Conservation (phyloP, 2,797 vertebrate species). For the Eulemur albifrons region DNA sequence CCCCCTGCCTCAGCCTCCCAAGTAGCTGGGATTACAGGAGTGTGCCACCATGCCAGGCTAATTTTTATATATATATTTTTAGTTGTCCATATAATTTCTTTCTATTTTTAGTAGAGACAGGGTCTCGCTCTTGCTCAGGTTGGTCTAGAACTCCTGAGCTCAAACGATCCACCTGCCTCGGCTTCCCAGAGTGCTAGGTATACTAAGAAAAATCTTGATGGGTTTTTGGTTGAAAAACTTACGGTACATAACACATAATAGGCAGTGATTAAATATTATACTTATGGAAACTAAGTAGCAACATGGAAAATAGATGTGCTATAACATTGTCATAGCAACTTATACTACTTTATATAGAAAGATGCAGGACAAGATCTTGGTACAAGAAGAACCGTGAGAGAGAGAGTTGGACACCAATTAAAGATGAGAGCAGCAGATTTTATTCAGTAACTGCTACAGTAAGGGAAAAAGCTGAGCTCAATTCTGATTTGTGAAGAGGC, state of each 20-base stretch:
- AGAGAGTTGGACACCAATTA: not conserved
- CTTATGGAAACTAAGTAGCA: not conserved
- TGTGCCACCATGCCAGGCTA: no score
- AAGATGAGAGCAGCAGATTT: not conserved
- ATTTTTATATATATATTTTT: no score
- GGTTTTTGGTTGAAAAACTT: conserved; percentile 2
- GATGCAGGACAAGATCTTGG: not conserved
- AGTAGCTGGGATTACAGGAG: no score
- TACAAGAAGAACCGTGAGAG: not conserved
- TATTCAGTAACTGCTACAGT: not conserved
- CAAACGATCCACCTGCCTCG: no score
- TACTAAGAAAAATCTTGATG: not conserved
- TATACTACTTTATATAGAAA: not conserved
- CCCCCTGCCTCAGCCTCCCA: no score
- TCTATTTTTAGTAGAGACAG: no score
- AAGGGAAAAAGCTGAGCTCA: not conserved
- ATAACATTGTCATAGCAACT: not conserved
- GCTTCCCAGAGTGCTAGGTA: not conserved
- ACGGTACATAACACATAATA: not conserved
- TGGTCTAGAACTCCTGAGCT: no score
- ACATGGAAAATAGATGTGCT: not conserved
- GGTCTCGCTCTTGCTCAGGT: no score
- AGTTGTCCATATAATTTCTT: no score
- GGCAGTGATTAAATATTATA: not conserved
- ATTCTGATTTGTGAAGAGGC: not conserved